Conservation (phyloP, 1,140 invertebrate genomes). For the Holcopasites calliopsidis region DNA sequence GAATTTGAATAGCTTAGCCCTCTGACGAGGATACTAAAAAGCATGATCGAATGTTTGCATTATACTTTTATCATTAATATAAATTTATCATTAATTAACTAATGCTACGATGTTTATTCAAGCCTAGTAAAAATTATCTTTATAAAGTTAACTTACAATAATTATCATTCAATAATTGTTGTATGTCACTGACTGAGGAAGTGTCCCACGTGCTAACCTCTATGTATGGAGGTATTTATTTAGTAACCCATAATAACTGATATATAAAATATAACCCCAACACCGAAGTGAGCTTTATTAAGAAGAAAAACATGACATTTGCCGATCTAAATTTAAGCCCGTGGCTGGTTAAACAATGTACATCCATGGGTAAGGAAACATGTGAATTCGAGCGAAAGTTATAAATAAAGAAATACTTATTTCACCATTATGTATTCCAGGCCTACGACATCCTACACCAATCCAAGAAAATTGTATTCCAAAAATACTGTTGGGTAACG, state of each 20-base stretch:
- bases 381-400: constrained; percentile 12
- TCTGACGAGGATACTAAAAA: not conserved
- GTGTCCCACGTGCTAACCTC: not conserved
- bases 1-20: not conserved
- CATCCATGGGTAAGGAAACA: constrained; percentile 69
- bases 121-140: no score
- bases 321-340: constrained; percentile 70
- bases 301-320: constrained; percentile 53
- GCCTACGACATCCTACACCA: constrained; percentile 90
- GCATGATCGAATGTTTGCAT: not conserved
- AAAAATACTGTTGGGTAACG: constrained; percentile 88
- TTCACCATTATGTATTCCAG: constrained; percentile 74
- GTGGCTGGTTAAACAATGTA: constrained; percentile 75
- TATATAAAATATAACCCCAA: no score
- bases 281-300: not conserved
- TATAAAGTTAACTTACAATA: no score
- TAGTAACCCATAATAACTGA: no score
- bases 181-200: no score
- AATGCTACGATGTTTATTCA: no score
- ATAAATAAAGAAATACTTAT: not conserved
- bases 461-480: constrained; percentile 92
- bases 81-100: no score
- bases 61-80: no score
- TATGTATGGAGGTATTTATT: no score
- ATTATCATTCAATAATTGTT: no score